Evolutionary conservation across 2,888 invertebrate genomes (phyloP), one percentile per base, ranked within the genome.

Genomic region (Hypselothyrea guttata): DNA sequence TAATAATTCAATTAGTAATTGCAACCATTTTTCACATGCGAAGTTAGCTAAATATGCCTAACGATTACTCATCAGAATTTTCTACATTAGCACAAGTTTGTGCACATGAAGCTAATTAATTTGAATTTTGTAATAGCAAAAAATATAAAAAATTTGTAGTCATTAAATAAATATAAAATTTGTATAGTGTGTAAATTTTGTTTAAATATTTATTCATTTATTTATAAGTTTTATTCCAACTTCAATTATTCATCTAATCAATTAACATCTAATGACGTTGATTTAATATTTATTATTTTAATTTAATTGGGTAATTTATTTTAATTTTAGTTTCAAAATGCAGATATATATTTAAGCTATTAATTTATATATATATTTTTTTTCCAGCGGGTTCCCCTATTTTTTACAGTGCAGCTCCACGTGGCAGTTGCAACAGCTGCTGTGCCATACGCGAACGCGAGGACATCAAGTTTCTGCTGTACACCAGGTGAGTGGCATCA

Each of bases 401-500:
- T 75, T 93, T 94, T 86, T 91, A 93, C 71, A 92, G 93, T 87
- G 90, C 93, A 1, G 92, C 93, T 0, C 95, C 95, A 0, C 91
- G 93, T 45, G 95, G 95, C 1, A 91, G 91, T 64, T 95, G 95
- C 86, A 86, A 90, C 13, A 92, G 92, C 81, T 95, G 95, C 87
- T 95, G 95, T 84, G 92, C 92, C 2, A 91, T 93, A 72, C 91
- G 93, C 81, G 91, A 93, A 68, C 88, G 91, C 44, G 89, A 91
- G 49, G 95, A 95, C 86, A 91, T 95, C 48, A 91, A 92, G 64
- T 95, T 94, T 89, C 91, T 93, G 70, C 90, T 95, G 3, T 95
- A 93, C 84, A 94, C 94, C 27, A 92, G 92, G 93, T 93, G 77
- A 84, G 72, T 52, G 18, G 1, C 0, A 15, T 4, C 31, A 18